Percentiles rank a stretch among this genome's conserved stretches.
phyloP scores from a whole-genome alignment of 2,113 vertebrate genomes.

The Harpagus bidentatus region DNA sequence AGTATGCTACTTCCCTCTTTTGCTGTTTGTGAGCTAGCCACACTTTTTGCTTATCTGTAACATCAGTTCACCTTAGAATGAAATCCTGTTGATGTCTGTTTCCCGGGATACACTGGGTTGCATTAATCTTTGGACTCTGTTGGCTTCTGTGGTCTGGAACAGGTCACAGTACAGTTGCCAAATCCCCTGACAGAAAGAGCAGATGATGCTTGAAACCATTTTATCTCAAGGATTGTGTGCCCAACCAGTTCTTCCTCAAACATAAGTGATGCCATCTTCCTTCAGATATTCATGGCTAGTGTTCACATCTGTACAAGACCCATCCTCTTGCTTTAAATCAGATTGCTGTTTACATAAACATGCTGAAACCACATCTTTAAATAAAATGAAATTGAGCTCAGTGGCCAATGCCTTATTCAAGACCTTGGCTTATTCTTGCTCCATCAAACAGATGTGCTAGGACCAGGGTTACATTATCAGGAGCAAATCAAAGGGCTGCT shows the following conservation, averaged over 20 bases:
- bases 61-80: neutral
- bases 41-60: neutral
- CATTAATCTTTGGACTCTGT: neutral
- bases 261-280: neutral
- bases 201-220: neutral
- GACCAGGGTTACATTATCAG: neutral
- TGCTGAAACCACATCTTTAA: neutral
- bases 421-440: neutral
- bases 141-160: slow-evolving; percentile 7
- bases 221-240: neutral
- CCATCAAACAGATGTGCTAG: neutral
- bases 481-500: neutral
- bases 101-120: neutral
- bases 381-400: neutral
- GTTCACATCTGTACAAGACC: neutral
- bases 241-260: neutral
- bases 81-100: neutral
- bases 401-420: neutral
- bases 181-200: neutral
- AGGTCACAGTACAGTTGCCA: neutral
- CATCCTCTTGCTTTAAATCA: neutral
- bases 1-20: neutral
- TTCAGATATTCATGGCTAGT: neutral
- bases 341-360: neutral
- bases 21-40: neutral